Conservation (phyloP, 1,140 invertebrate species). For the Dryas iulia region DNA sequence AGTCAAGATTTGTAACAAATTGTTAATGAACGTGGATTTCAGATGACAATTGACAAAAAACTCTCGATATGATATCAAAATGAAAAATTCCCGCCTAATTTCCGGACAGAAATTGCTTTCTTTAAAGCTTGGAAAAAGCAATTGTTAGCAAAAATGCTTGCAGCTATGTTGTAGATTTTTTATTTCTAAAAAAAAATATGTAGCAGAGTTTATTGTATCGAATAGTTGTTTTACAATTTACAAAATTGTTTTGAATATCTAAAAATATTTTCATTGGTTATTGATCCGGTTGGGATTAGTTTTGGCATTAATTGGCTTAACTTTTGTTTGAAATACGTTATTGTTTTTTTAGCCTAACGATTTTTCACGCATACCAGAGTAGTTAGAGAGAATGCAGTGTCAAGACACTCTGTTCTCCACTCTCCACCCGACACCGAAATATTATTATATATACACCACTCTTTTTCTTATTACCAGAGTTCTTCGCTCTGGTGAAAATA, state of each 20-base stretch:
- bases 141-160: neutral
- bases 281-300: too few species aligned
- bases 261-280: too few species aligned
- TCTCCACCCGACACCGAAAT: too few species aligned
- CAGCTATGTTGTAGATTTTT: neutral
- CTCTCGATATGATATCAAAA: neutral
- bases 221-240: neutral
- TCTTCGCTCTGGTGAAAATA: too few species aligned
- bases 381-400: too few species aligned
- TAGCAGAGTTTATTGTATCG: neutral
- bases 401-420: too few species aligned
- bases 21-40: neutral
- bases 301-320: too few species aligned
- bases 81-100: neutral
- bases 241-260: neutral
- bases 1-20: neutral
- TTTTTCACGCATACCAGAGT: too few species aligned
- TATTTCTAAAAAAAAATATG: neutral
- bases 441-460: too few species aligned
- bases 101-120: neutral
- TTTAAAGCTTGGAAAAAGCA: neutral
- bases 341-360: too few species aligned
- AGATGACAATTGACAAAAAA: neutral
- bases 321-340: too few species aligned
- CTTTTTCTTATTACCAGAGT: too few species aligned